Evolutionary conservation across 2,113 vertebrate genomes (phyloP), one percentile per base, ranked within the genome.

Genomic region (Malaclemys terrapin): DNA sequence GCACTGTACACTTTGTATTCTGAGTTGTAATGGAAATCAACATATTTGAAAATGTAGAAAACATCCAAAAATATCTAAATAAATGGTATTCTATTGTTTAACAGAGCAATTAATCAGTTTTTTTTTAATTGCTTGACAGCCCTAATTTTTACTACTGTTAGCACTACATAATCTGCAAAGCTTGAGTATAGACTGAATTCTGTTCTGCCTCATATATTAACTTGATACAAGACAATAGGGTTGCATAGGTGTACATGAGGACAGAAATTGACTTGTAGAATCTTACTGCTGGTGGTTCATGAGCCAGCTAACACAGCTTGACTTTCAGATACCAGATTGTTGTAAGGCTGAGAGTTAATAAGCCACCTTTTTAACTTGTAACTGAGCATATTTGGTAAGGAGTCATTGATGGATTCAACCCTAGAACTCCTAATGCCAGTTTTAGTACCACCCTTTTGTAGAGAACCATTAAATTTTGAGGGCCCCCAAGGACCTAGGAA

Each of bases 211-310:
- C 31, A 47, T 47, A 16, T n/a, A 8, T 10, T 50, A 27, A 38
- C 53, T 69, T 84, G 19, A 38, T n/a, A 12, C 25, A 22, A n/a
- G 10, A n/a, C 17, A 5, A 31, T 22, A 69, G 78, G 19, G 95
- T 93, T 91, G 65, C 8, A 80, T 17, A 56, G 45, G 27, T 45
- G 54, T 13, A 2, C 10, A 0, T 1, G 38, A 5, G 50, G 42
- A 6, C 62, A 27, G 27, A 29, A 7, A 82, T 1, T 76, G 86
- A 50, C 49, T 12, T 57, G 3, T 38, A 82, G 79, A 95, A 95
- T 49, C 3, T 8, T 11, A 8, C 42, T 82, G 82, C 5, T 31
- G 79, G 0, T 82, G 0, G 1, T 92, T 92, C 10, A 1, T 86
- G 90, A 88, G 56, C 45, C 1, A 1, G 14, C 1, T 2, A 93